Conservation (phyloP, 2,113 vertebrate genomes). For the Leucoraja erinaceus region DNA sequence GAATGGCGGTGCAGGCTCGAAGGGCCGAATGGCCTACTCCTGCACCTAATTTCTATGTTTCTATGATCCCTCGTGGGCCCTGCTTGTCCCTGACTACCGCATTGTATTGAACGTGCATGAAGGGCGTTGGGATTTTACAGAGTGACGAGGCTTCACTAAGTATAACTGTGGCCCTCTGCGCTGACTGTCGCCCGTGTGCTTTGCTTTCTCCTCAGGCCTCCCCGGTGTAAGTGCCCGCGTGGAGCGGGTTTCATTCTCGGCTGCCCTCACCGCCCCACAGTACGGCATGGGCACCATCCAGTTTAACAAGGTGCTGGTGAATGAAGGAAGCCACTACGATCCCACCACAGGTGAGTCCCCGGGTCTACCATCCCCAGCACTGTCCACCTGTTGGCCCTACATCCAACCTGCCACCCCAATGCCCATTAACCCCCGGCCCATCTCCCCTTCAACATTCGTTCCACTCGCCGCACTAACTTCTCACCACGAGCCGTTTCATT, state of each 20-base stretch:
- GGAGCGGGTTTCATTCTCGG: conserved; percentile 77
- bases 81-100: too few relatives aligned
- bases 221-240: conserved; percentile 62
- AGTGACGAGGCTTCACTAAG: not conserved
- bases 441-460: too few relatives aligned
- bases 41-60: too few relatives aligned
- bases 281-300: conserved; percentile 67
- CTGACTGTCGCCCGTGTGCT: not conserved
- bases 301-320: conserved; percentile 78
- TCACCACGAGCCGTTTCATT: too few relatives aligned
- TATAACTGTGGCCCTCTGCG: not conserved
- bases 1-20: too few relatives aligned
- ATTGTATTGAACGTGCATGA: too few relatives aligned
- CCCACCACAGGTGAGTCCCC: conserved; percentile 63
- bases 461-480: too few relatives aligned
- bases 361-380: not conserved
- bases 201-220: conserved; percentile 53
- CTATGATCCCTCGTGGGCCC: too few relatives aligned
- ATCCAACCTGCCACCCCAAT: too few relatives aligned
- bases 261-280: conserved; percentile 68
- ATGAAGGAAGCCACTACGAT: conserved; percentile 71
- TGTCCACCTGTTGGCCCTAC: not conserved
- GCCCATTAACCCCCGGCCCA: too few relatives aligned
- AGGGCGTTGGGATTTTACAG: too few relatives aligned
- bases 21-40: too few relatives aligned